These are phyloP conservation scores for Capitella teleta DNA, from an alignment of 1,140 invertebrate species.

Conservation along the genomic window DNA sequence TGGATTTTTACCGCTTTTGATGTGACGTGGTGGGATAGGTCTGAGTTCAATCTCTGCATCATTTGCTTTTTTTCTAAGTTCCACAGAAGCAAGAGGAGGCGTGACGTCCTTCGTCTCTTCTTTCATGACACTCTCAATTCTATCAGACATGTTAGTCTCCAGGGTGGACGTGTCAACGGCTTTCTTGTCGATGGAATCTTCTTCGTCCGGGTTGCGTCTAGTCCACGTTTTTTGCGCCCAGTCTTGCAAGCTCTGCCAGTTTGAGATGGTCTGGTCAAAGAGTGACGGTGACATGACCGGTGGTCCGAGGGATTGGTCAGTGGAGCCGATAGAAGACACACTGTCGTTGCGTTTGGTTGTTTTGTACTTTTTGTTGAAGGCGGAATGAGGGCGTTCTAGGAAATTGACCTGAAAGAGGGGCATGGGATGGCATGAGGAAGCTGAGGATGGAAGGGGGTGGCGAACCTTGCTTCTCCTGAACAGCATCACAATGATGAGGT, in stretches of 20 bases:
- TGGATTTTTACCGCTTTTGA: too few species aligned
- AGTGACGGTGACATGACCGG: conserved; percentile 19
- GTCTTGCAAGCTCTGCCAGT: conserved; percentile 38
- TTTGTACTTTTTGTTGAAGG: too few species aligned
- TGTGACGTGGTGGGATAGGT: too few species aligned
- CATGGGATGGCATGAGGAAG: not conserved
- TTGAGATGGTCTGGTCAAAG: conserved; percentile 34
- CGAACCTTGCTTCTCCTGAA: conserved; percentile 34
- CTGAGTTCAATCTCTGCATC: too few species aligned
- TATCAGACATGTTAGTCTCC: too few species aligned
- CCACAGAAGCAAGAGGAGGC: too few species aligned
- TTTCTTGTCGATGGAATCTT: too few species aligned
- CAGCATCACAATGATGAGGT: conserved; percentile 26
- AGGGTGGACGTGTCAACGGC: too few species aligned
- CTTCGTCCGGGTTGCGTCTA: conserved; percentile 25
- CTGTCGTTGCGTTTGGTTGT: not conserved
- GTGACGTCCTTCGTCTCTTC: too few species aligned
- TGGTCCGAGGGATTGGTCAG: not conserved
- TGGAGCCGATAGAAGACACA: not conserved
- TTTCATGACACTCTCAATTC: too few species aligned
- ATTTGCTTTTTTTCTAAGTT: too few species aligned
- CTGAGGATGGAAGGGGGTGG: not conserved
- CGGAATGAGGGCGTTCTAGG: too few species aligned
- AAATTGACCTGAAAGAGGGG: not conserved
- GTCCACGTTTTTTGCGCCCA: conserved; percentile 41